phyloP scores from a whole-genome alignment of 2,888 invertebrate genomes.

The Scelioninae gen. 2 region DNA sequence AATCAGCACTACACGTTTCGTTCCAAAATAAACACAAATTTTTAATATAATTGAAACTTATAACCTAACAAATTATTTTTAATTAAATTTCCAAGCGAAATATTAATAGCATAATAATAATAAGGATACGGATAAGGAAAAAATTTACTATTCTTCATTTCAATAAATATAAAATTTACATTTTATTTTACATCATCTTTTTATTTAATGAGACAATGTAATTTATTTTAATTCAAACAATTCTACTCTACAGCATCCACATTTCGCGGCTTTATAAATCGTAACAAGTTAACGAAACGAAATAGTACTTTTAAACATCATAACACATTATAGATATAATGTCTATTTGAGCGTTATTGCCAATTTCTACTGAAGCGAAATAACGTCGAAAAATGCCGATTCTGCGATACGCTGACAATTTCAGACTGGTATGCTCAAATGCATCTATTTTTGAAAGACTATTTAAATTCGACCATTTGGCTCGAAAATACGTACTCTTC shows the following conservation, averaged over 20 bases:
- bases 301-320: slow-evolving; percentile 23
- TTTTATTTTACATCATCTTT: too few relatives aligned
- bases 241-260: slow-evolving; percentile 39
- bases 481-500: too few relatives aligned
- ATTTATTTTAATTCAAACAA: slow-evolving; percentile 46
- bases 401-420: slow-evolving; percentile 11
- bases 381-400: slow-evolving; percentile 26
- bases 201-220: slow-evolving; percentile 37
- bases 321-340: slow-evolving; percentile 37
- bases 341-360: slow-evolving; percentile 32
- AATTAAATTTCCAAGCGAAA: too few relatives aligned
- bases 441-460: background rate
- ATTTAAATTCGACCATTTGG: too few relatives aligned
- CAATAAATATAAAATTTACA: too few relatives aligned
- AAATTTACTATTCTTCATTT: too few relatives aligned
- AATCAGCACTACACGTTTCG: too few relatives aligned
- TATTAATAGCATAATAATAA: too few relatives aligned
- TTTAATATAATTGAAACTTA: too few relatives aligned
- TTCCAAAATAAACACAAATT: too few relatives aligned
- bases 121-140: too few relatives aligned
- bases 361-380: slow-evolving; percentile 35
- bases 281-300: slow-evolving; percentile 41
- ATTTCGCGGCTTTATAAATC: slow-evolving; percentile 40
- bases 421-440: slow-evolving; percentile 10
- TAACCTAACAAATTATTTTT: too few relatives aligned